These are phyloP conservation scores for Archilochus colubris DNA, from an alignment of 2,113 vertebrate genomes.

Conservation along the genomic window DNA sequence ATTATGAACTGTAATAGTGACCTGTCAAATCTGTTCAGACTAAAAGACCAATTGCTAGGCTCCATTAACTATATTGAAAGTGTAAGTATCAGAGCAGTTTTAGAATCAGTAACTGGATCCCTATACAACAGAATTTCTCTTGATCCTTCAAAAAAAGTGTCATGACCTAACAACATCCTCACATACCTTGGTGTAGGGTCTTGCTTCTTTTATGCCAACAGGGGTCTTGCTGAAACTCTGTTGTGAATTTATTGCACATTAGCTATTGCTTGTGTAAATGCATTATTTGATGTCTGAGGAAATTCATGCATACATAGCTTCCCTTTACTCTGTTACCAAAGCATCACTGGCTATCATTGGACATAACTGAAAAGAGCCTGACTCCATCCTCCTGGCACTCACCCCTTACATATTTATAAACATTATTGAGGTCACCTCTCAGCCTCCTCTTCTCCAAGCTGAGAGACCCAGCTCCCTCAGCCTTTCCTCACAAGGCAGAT, in stretches of 20 bases:
- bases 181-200: not conserved
- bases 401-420: too few relatives aligned
- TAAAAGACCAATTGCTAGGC: not conserved
- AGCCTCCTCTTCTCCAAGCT: too few relatives aligned
- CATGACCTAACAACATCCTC: not conserved
- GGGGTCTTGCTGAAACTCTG: not conserved
- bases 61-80: not conserved
- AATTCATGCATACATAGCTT: not conserved
- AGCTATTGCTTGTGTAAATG: not conserved
- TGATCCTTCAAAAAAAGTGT: not conserved
- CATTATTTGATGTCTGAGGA: not conserved
- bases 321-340: not conserved
- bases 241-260: not conserved
- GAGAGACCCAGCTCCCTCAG: too few relatives aligned
- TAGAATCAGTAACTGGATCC: not conserved
- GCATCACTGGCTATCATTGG: not conserved
- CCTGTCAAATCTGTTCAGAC: not conserved
- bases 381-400: too few relatives aligned
- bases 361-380: too few relatives aligned
- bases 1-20: not conserved
- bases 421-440: too few relatives aligned
- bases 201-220: not conserved
- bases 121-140: not conserved
- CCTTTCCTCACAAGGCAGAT: too few relatives aligned
- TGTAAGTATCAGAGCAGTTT: not conserved